Evolutionary conservation across 2,797 vertebrate genomes (phyloP), one percentile per base, ranked within the genome.

Genomic region (Furcifer pardalis): DNA sequence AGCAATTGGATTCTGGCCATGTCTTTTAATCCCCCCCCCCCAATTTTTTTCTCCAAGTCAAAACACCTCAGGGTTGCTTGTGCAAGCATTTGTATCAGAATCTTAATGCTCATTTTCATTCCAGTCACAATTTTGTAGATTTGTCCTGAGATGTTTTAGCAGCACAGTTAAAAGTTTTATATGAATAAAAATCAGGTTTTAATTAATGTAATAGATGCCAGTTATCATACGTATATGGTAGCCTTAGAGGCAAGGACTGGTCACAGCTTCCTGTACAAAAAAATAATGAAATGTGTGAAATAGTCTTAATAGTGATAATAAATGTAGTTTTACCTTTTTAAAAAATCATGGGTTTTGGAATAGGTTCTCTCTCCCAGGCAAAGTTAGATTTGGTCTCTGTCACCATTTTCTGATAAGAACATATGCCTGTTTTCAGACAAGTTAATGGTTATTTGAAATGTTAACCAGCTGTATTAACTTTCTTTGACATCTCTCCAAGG

Each of bases 401-500:
- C 37, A 80, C 71, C 42, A 62, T 37, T 59, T 74, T 85, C 49
- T 66, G 62, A 76, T 66, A 68, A 81, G n/a, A 35, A 68, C 69
- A 81, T 81, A 46, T 19, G 17, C 68, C 76, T 81, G 49, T 59
- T 68, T 84, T 85, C 40, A 23, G 25, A 49, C 46, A 46, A 46
- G 37, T 37, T 60, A 59, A 69, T 30, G 3, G 27, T 44, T 81
- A 72, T 80, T 68, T 68, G 37, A 59, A 76, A 72, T 72, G 60
- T 84, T 81, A 76, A 83, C 82, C 63, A 69, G 63, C 63, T 44
- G 74, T 25, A 59, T 77, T 86, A 92, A 91, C 82, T 88, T 89
- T 84, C 83, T 92, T 82, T 91, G 89, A 87, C 86, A 80, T 89
- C 89, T 88, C 87, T 85, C 82, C 84, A 74, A 85, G 85, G 52